Evolutionary conservation across 1,140 invertebrate genomes (phyloP).

Genomic region (Pogonomyrmex californicus): DNA sequence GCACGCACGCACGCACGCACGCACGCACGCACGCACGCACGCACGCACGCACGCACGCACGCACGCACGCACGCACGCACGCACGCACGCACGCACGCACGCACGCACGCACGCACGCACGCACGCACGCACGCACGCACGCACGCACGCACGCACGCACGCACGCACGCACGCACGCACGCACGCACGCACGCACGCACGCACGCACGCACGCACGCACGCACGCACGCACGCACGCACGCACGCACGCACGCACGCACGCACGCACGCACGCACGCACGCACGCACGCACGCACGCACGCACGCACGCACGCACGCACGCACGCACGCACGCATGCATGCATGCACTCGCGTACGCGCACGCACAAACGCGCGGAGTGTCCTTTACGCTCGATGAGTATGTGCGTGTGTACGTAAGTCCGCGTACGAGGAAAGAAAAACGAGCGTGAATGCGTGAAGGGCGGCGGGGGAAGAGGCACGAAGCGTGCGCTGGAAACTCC

Average conservation of each 20-base stretch:
- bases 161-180: constrained; percentile 1
- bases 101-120: background rate
- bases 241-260: constrained; percentile 2
- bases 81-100: background rate
- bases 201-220: background rate
- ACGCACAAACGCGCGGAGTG: constrained; percentile 1
- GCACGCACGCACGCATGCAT: background rate
- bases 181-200: constrained; percentile 12
- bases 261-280: constrained; percentile 18
- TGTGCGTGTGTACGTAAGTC: background rate
- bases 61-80: background rate
- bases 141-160: constrained; percentile 19
- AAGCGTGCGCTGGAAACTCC: constrained; percentile 72
- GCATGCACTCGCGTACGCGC: background rate
- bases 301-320: constrained; percentile 12
- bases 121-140: background rate
- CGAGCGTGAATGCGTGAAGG: constrained; percentile 14
- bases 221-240: background rate
- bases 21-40: background rate
- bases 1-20: background rate
- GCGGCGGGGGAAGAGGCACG: background rate
- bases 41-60: background rate
- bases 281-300: constrained; percentile 13
- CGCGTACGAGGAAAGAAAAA: background rate
- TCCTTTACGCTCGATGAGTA: constrained; percentile 43